phyloP scores from a whole-genome alignment of 1,140 invertebrate species.

The Coptotermes formosanus region DNA sequence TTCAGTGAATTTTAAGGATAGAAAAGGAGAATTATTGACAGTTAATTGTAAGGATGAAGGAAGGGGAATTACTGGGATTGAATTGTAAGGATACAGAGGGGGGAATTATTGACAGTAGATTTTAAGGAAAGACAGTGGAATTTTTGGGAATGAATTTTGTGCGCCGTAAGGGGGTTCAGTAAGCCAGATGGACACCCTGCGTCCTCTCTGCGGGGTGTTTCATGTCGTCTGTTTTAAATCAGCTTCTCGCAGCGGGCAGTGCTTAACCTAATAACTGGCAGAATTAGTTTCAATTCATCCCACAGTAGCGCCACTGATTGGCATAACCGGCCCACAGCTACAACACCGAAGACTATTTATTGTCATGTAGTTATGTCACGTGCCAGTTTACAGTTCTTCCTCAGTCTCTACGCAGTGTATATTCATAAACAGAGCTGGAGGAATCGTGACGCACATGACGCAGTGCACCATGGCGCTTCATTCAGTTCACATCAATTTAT shows the following conservation, averaged over 20 bases:
- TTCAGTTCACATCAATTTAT: neutral
- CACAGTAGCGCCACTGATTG: constrained; percentile 1
- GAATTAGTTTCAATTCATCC: constrained; percentile 5
- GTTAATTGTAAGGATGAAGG: no score
- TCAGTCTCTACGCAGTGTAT: neutral
- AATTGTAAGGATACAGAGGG: no score
- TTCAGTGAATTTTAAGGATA: no score
- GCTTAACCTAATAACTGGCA: neutral
- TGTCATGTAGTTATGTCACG: no score
- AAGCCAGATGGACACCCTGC: neutral
- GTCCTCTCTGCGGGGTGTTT: neutral
- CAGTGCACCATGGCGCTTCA: neutral
- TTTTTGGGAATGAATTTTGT: no score
- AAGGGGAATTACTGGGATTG: no score
- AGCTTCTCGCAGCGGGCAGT: neutral
- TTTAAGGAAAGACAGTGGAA: no score
- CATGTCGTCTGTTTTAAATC: constrained; percentile 1
- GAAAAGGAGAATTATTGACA: no score
- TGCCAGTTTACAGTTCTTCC: neutral
- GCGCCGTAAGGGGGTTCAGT: no score
- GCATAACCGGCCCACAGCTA: neutral
- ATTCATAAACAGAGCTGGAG: no score
- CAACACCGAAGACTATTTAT: no score
- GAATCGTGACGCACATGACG: neutral
- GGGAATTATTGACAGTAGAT: no score